Conservation (phyloP, 1,140 invertebrate species). For the Drosophila athabasca region DNA sequence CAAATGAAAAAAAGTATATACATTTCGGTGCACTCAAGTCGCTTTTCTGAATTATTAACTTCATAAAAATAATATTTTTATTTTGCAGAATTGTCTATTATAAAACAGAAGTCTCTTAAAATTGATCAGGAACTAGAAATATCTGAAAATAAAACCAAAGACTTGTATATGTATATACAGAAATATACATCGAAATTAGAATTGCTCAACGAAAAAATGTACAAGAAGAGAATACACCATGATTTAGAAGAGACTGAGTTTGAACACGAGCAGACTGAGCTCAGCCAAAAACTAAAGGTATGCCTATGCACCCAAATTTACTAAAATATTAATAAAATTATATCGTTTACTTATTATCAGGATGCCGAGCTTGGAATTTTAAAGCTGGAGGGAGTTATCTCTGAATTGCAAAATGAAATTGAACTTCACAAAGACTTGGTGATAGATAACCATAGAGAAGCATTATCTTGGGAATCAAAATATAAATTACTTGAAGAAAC, state of each 20-base stretch:
- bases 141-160: constrained; percentile 85
- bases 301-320: constrained; percentile 38
- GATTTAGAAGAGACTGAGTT: constrained; percentile 87
- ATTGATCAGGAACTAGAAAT: constrained; percentile 87
- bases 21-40: too few relatives aligned
- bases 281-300: constrained; percentile 85
- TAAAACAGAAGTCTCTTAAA: constrained; percentile 90
- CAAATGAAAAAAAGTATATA: too few relatives aligned
- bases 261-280: constrained; percentile 85
- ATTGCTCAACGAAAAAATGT: constrained; percentile 86
- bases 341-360: constrained; percentile 56
- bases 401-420: constrained; percentile 87
- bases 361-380: constrained; percentile 88
- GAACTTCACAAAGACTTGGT: constrained; percentile 86
- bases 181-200: constrained; percentile 86
- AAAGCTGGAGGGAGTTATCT: constrained; percentile 87
- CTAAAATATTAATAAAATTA: constrained; percentile 6
- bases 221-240: constrained; percentile 86
- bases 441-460: constrained; percentile 87
- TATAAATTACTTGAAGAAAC: constrained; percentile 88
- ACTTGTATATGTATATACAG: constrained; percentile 86
- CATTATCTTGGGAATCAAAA: constrained; percentile 92
- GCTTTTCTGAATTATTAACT: background rate
- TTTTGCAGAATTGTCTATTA: constrained; percentile 87
- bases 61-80: background rate